Evolutionary conservation across 2,797 vertebrate species (phyloP).

Genomic region (Nothura maculosa): DNA sequence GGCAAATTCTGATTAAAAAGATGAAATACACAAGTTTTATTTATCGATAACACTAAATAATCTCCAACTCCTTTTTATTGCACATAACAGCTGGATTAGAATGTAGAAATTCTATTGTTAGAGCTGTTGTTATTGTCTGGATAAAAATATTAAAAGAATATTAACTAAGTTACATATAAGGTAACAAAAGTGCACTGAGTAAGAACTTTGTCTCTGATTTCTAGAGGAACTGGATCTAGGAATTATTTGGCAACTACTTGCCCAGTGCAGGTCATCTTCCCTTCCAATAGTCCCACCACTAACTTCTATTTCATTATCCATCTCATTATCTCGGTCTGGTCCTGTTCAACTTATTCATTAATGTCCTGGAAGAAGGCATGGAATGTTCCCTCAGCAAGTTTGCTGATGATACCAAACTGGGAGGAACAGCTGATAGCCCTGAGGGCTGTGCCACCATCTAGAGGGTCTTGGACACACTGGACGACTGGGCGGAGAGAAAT

Average conservation of each 20-base stretch:
- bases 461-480: too few species aligned
- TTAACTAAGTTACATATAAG: neutral
- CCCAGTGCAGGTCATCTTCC: neutral
- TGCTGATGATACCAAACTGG: too few species aligned
- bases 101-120: neutral
- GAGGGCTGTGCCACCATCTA: too few species aligned
- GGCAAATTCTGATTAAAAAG: slow-evolving; percentile 25
- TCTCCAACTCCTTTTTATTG: neutral
- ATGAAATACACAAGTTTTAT: neutral
- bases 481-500: too few species aligned
- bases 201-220: neutral
- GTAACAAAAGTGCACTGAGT: neutral
- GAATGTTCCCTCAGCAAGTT: too few species aligned
- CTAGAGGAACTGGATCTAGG: neutral
- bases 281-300: neutral
- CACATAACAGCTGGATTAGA: neutral
- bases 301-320: neutral
- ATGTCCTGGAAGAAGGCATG: too few species aligned
- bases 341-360: too few species aligned
- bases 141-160: neutral
- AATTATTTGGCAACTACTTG: neutral
- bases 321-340: too few species aligned
- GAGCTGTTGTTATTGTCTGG: neutral
- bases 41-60: slow-evolving; percentile 17
- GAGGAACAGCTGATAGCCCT: too few species aligned